phyloP scores from a whole-genome alignment of 2,113 vertebrate species.

The Merops nubicus region DNA sequence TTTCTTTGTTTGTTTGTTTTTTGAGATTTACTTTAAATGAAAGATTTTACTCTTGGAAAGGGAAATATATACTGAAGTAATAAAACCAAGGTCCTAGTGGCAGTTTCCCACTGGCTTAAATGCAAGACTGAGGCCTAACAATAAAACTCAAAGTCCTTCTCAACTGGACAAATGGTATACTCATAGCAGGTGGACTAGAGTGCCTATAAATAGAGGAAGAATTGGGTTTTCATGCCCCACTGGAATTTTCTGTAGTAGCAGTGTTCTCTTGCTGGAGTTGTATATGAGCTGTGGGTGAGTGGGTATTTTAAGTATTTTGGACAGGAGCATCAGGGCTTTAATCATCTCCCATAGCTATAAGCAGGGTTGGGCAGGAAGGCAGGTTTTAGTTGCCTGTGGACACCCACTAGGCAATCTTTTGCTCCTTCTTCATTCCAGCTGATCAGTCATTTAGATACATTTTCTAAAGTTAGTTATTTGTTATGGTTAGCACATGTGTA shows the following conservation, averaged over 20 bases:
- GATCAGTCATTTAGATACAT: not conserved
- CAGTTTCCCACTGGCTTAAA: not conserved
- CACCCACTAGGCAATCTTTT: not conserved
- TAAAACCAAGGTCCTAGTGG: not conserved
- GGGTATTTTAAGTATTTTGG: not conserved
- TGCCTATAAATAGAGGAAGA: not conserved
- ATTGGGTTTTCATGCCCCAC: not conserved
- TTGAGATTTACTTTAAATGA: not conserved
- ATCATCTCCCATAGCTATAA: not conserved
- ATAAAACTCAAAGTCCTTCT: not conserved
- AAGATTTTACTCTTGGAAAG: not conserved
- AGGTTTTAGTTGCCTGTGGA: not conserved
- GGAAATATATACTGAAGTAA: not conserved
- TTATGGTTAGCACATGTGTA: not conserved
- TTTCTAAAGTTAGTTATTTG: not conserved
- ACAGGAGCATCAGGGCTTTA: not conserved
- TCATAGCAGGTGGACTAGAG: not conserved
- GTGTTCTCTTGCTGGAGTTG: not conserved
- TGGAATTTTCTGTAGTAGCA: not conserved
- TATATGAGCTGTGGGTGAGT: not conserved
- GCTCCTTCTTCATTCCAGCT: not conserved
- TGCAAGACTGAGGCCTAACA: not conserved
- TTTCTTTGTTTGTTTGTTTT: no score
- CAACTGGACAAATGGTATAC: accelerated
- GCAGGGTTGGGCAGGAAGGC: not conserved